A percentile compares a stretch with the other conserved stretches of the same genome.
Conservation (phyloP, 2,113 vertebrate species). For the Nycticebus coucang region DNA sequence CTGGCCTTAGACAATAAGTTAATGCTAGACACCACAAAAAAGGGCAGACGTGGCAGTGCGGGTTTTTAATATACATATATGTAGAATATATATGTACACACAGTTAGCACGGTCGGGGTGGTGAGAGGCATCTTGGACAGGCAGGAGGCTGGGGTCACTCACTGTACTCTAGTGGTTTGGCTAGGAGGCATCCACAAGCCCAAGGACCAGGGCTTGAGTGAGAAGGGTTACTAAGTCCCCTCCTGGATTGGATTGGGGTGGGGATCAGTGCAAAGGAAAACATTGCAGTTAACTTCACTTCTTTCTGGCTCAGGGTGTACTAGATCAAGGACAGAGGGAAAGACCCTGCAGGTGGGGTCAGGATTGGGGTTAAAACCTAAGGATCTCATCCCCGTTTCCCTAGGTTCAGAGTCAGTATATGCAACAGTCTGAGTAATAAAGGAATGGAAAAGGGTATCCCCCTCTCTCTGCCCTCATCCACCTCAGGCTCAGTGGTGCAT, state of each 20-base stretch:
- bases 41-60: slow-evolving; percentile 80
- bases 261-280: slow-evolving; percentile 66
- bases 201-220: slow-evolving; percentile 30
- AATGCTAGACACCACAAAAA: slow-evolving; percentile 71
- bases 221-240: slow-evolving; percentile 29
- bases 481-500: slow-evolving; percentile 22
- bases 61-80: slow-evolving; percentile 87
- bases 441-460: neutral
- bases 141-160: slow-evolving; percentile 67
- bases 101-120: slow-evolving; percentile 86
- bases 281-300: slow-evolving; percentile 17
- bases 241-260: slow-evolving; percentile 20
- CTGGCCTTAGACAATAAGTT: slow-evolving; percentile 73
- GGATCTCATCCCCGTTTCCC: slow-evolving; percentile 17
- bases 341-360: neutral
- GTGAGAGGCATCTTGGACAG: slow-evolving; percentile 48
- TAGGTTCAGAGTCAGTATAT: slow-evolving; percentile 4
- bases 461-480: neutral
- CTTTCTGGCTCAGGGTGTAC: neutral
- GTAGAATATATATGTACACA: slow-evolving; percentile 88
- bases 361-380: neutral
- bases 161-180: slow-evolving; percentile 56
- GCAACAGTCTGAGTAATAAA: slow-evolving; percentile 57
- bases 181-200: slow-evolving; percentile 62
- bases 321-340: slow-evolving; percentile 1